Conservation (phyloP, 2,113 vertebrate genomes). For the Bubo blakistoni region DNA sequence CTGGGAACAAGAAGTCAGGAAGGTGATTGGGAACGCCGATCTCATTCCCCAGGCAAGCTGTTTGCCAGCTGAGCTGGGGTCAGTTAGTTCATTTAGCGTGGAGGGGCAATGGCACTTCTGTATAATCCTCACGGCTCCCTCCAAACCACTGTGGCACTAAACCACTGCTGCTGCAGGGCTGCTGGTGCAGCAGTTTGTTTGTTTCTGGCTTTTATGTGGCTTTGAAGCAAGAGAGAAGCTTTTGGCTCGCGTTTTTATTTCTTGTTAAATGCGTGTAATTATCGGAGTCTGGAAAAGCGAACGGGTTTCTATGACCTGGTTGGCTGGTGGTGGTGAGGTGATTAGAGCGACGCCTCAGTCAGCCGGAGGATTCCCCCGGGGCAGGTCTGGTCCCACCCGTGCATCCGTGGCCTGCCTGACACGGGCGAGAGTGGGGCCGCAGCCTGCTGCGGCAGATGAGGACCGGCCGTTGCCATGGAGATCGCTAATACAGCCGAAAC, state of each 20-base stretch:
- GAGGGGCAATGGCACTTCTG: background rate
- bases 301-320: background rate
- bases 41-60: background rate
- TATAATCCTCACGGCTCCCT: background rate
- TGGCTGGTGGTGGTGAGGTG: constrained; percentile 15
- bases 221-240: constrained; percentile 10
- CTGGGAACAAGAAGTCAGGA: background rate
- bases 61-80: constrained; percentile 15
- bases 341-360: constrained; percentile 55
- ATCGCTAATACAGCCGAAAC: constrained; percentile 74
- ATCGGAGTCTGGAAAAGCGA: background rate
- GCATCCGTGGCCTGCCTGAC: background rate
- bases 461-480: constrained; percentile 84
- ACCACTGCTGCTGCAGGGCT: background rate
- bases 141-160: background rate
- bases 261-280: background rate
- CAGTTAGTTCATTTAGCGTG: background rate
- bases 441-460: constrained; percentile 80
- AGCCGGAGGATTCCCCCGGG: constrained; percentile 55
- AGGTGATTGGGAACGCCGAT: background rate
- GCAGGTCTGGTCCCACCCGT: constrained; percentile 44
- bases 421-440: constrained; percentile 32
- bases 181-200: constrained; percentile 1
- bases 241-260: background rate
- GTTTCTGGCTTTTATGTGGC: background rate